phyloP scores from a whole-genome alignment of 2,797 vertebrate species.

The Sternotherus odoratus region DNA sequence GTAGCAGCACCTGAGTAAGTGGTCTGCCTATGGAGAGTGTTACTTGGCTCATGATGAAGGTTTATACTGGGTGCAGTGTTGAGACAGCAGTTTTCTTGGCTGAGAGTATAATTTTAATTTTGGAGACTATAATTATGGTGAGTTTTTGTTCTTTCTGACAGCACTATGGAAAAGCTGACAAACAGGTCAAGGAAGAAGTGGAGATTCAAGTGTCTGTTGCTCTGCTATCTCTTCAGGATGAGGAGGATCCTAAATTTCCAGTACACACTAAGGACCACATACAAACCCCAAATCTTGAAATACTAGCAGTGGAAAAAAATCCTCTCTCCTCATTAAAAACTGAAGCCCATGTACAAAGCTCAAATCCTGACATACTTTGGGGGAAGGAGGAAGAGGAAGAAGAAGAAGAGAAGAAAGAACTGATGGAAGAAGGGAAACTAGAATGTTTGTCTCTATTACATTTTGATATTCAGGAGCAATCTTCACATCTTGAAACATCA shows the following conservation, averaged over 20 bases:
- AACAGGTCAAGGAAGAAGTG: not conserved
- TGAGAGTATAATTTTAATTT: not conserved
- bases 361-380: not conserved
- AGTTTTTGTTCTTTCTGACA: not conserved
- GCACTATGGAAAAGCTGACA: not conserved
- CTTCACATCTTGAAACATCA: not conserved
- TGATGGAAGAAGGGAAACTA: not conserved
- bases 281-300: not conserved
- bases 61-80: not conserved
- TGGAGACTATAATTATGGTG: not conserved
- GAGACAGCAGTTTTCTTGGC: not conserved
- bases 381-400: not conserved
- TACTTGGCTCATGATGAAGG: not conserved
- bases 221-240: not conserved
- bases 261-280: not conserved
- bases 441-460: not conserved
- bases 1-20: not conserved
- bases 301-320: not conserved
- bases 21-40: not conserved
- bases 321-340: not conserved
- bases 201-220: not conserved
- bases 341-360: not conserved
- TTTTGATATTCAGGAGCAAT: not conserved
- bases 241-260: not conserved
- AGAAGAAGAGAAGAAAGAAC: not conserved